Evolutionary conservation across 2,113 vertebrate species (phyloP).

Genomic region (Potamarius usumacintae): DNA sequence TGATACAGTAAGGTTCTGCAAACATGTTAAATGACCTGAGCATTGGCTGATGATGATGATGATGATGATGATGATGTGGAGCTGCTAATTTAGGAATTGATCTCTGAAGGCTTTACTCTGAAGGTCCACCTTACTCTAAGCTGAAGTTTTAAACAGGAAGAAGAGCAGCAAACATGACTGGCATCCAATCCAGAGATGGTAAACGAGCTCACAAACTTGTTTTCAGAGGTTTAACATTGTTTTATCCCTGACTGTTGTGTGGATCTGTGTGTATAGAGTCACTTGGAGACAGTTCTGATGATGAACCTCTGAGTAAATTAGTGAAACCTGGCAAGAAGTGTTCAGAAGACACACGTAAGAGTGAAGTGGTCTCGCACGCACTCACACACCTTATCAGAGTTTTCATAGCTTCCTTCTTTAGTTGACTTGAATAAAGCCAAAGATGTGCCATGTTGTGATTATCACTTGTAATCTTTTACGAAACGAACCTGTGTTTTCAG

Average conservation of each 20-base stretch:
- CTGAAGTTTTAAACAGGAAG: background rate
- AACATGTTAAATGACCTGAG: background rate
- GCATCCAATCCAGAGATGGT: slow-evolving; percentile 19
- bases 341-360: slow-evolving; percentile 19
- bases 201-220: background rate
- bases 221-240: background rate
- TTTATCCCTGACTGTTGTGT: background rate
- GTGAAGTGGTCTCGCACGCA: background rate
- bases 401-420: too few species aligned
- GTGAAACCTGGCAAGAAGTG: slow-evolving; percentile 39
- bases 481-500: background rate
- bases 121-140: slow-evolving; percentile 1
- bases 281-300: slow-evolving; percentile 4
- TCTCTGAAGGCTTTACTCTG: background rate
- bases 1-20: background rate
- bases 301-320: slow-evolving; percentile 23
- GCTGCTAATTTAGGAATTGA: background rate
- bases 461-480: too few species aligned
- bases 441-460: background rate
- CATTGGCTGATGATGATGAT: background rate
- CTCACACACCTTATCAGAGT: too few species aligned
- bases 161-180: slow-evolving; percentile 11
- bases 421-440: background rate
- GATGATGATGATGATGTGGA: slow-evolving; percentile 7
- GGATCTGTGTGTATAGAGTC: slow-evolving; percentile 4